Base-by-base conservation (phyloP, 1,140 invertebrate genomes). In the Aphelenchoides besseyi region DNA sequence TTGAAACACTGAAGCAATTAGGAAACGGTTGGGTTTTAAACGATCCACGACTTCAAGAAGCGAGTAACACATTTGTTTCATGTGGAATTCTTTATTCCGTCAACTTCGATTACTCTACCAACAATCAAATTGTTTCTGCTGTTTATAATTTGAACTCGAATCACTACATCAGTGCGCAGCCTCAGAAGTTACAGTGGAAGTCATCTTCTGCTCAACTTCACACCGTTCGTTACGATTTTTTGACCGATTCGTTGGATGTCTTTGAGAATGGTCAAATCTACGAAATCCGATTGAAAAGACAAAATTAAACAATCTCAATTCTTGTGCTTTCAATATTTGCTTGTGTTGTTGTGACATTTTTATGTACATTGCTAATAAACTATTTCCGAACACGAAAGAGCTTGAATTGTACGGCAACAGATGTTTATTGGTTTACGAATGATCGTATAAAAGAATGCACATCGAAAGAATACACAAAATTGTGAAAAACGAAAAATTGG, bases 221-320 rank as follows among this genome's bases (percentile, higher is more conserved):
- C 5, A 59, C 5, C 12, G 5, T 59, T 23, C 55, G 18, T 23
- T 59, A 59, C 55, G 18, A 59, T 59, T 23, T 16, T 12, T 8
- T 5, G 5, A 8, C 55, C 26, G 55, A 59, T 33, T 59, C 55
- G 5, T 23, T 59, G 18, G 55, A 59, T 23, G 55, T 59, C 5
- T 59, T 59, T 33, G 55, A 59, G 18, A 59, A 59, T 23, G 55
- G 55, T 33, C 55, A 23, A 8, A 23, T 59, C 23, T 59, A 59
- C 55, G 12, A 35, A 2, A 62, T 62, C 1, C 53, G 33, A 62
- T 23, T 69, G 26, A 18, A 26, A 23, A 1, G 36, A 28, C 5
- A 23, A 57, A 57, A 9, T 8, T 57, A 9, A 37, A 29, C 23
- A 5, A 23, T 57, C 18, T 41, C n/a, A 8, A n/a, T 8, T 8